Percentiles rank a stretch among this genome's conserved stretches.
These are phyloP conservation scores for Crocuta crocuta DNA, from an alignment of 2,113 vertebrate species.

Conservation along the genomic window DNA sequence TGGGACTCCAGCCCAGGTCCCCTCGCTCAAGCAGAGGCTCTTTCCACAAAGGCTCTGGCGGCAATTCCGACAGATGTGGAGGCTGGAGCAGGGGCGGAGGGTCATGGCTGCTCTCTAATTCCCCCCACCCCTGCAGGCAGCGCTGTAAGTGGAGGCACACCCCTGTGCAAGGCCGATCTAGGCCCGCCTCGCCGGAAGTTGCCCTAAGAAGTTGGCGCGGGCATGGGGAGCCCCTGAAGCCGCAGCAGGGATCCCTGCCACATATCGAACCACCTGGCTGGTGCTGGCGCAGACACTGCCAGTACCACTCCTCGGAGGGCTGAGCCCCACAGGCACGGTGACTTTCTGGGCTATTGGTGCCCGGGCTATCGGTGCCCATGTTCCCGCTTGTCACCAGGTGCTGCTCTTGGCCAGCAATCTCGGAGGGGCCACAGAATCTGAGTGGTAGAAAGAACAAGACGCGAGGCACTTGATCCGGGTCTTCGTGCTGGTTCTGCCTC, in stretches of 20 bases:
- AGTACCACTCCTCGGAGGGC: not conserved
- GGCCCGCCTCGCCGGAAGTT: not conserved
- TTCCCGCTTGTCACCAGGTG: not conserved
- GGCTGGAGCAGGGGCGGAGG: too few species aligned
- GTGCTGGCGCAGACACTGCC: rapidly evolving
- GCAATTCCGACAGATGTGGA: not conserved
- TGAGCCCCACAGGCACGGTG: not conserved
- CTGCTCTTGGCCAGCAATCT: not conserved
- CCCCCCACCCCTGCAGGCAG: not conserved
- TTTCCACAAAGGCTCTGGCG: not conserved
- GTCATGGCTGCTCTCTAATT: not conserved
- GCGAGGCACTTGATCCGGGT: too few species aligned
- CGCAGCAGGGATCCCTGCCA: not conserved
- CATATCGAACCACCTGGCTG: rapidly evolving
- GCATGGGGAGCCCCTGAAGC: not conserved
- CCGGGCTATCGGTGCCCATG: not conserved
- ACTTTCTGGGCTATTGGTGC: not conserved
- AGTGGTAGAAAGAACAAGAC: not conserved
- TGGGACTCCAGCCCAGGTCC: not conserved
- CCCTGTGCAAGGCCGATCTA: not conserved
- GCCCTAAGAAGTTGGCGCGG: not conserved
- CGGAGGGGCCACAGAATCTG: not conserved
- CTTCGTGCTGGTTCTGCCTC: not conserved
- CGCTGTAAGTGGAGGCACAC: too few species aligned
- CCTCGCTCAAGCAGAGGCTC: not conserved